phyloP scores from a whole-genome alignment of 2,113 vertebrate species.

The Caracal caracal region DNA sequence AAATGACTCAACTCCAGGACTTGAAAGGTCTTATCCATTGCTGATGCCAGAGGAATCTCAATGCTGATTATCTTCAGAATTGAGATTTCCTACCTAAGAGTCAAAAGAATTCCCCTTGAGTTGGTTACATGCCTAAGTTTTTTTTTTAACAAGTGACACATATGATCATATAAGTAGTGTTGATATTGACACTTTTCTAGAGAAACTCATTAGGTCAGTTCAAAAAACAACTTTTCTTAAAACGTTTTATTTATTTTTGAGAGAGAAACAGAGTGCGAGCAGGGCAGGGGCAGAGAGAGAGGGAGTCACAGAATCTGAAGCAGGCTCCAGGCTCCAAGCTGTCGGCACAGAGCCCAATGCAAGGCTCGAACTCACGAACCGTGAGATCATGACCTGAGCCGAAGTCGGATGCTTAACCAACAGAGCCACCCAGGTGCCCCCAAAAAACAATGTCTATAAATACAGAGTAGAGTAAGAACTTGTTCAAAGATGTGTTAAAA shows the following conservation, averaged over 20 bases:
- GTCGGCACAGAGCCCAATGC: too few relatives aligned
- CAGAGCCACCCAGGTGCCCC: too few relatives aligned
- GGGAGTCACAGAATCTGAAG: too few relatives aligned
- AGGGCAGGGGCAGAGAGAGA: too few relatives aligned
- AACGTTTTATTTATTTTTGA: too few relatives aligned
- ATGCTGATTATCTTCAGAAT: slow-evolving; percentile 29
- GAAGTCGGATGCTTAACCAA: too few relatives aligned
- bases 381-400: too few relatives aligned
- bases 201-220: slow-evolving; percentile 11
- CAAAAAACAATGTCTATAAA: slow-evolving; percentile 49
- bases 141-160: background rate
- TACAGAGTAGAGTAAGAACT: slow-evolving; percentile 16
- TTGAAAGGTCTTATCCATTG: background rate
- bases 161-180: background rate
- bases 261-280: too few relatives aligned
- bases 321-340: too few relatives aligned
- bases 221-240: background rate
- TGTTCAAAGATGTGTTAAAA: slow-evolving; percentile 36
- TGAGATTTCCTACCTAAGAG: slow-evolving; percentile 1
- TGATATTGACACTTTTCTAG: slow-evolving; percentile 29
- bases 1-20: background rate
- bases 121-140: background rate
- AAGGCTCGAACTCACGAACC: too few relatives aligned
- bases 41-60: slow-evolving; percentile 53
- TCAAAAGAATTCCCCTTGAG: slow-evolving; percentile 46